Evolutionary conservation across 92 coral and sea anemone genomes (phyloP).

Genomic region (Porites cylindrica): DNA sequence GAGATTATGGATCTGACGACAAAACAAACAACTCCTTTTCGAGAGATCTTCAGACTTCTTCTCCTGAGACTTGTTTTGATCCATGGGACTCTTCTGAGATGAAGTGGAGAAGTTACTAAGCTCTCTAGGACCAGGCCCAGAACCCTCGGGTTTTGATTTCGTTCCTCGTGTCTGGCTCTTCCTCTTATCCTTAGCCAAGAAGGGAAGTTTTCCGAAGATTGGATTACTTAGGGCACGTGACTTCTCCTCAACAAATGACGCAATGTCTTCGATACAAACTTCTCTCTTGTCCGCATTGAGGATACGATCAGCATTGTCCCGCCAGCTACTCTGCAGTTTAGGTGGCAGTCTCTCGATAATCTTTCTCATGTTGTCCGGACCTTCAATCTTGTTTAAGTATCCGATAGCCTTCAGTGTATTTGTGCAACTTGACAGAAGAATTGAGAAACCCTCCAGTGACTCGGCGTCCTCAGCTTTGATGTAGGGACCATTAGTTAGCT

Average conservation of each 20-base stretch:
- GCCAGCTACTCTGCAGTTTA: constrained; percentile 48
- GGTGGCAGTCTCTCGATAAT: constrained; percentile 48
- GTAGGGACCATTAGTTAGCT: neutral
- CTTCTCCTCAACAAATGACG: constrained; percentile 51
- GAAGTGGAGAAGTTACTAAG: neutral
- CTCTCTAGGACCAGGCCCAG: neutral
- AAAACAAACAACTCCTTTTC: too few species aligned
- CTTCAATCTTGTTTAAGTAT: constrained; percentile 33
- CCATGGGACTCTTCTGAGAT: neutral
- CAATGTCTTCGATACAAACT: constrained; percentile 57
- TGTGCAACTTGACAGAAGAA: constrained; percentile 36
- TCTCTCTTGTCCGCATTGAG: constrained; percentile 38
- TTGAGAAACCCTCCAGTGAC: constrained; percentile 37
- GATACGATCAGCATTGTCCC: constrained; percentile 52
- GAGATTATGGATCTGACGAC: too few species aligned
- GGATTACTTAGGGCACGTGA: constrained; percentile 53
- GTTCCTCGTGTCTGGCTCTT: neutral
- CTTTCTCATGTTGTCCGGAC: constrained; percentile 45
- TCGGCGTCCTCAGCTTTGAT: constrained; percentile 57
- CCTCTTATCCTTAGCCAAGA: neutral
- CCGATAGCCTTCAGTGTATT: constrained; percentile 51
- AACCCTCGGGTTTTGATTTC: neutral
- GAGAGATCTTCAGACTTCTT: too few species aligned
- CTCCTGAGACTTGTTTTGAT: neutral
- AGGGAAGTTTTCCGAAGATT: constrained; percentile 46